Evolutionary conservation across 2,797 vertebrate genomes (phyloP), one percentile per base, ranked within the genome.

Genomic region (Crenuchus spilurus): DNA sequence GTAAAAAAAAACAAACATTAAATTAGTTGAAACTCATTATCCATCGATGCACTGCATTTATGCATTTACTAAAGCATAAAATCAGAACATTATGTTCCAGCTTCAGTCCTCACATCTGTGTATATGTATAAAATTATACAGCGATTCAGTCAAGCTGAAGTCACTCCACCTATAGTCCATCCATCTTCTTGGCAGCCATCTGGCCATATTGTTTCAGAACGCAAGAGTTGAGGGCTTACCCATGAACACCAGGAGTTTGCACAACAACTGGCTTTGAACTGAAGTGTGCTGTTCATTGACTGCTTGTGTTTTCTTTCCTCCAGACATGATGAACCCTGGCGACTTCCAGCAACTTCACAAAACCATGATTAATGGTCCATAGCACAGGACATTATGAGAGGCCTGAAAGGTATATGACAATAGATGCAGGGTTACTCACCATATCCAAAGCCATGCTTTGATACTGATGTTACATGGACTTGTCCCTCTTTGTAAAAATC

Each of bases 181-280:
- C 88, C 89, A 90, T 92, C 91, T 92, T 91, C 84, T 88, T 92
- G 90, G 88, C 90, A 92, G 89, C 89, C 90, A 90, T 90, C 90
- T 91, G 90, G 89, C 78, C 63, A 61, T 80, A 86, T 89, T 87
- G 90, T 91, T 87, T 88, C 72, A 80, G 83, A 77, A 84, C 80
- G 80, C 79, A 78, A 67, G 77, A 81, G 78, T 77, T 64, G 60
- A 75, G 72, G 72, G 78, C 64, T 77, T 80, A 78, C 70, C 74
- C 71, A 66, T 55, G 64, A 82, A 78, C 81, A 70, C 63, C 72
- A 77, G 74, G 75, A 79, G 72, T 70, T 70, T 71, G 48, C 54
- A 86, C 83, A 84, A 83, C 80, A 76, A 84, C 80, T 82, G 80
- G 88, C 85, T 89, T 90, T 89, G 83, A 89, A 85, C 80, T 82